Base-by-base conservation (phyloP, 2,888 invertebrate species). In the Iselma pallidipennis region DNA sequence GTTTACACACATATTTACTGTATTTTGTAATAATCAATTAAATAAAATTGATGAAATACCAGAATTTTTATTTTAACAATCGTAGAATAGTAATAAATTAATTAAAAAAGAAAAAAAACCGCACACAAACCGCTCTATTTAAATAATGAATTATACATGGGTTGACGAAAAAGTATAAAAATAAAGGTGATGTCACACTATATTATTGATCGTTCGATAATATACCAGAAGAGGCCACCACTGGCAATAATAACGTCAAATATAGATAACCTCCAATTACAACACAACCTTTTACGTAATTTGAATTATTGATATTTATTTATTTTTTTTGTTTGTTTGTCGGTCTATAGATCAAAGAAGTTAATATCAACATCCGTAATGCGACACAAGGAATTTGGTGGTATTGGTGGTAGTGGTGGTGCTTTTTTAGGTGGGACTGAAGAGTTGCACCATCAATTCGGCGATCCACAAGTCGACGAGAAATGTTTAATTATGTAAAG, bases 401-500 rank as follows among this genome's bases (percentile, higher is more conserved):
- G 45, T 21, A 1, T 16, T 16, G 37, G 37, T 16, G 16, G 14
- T 37, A 7, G 82, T 42, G 81, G 79, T 28, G 79, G 77, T 33
- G 78, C 37, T 76, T 74, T 65, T 63, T 78, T 25, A 80, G 81
- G 55, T 23, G 80, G 81, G 54, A 74, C 81, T 6, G 85, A 85
- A 73, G 85, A 85, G 55, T 80, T 85, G 56, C 84, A 85, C 69
- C 84, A 85, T 69, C 85, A 85, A 60, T 83, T 83, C 74, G 85
- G 82, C 1, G 82, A 82, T 62, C 82, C 82, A 1, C 81, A 81
- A 69, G 84, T 84, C 45, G 85, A 85, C 66, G 87, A 87, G 64
- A 84, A 85, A 67, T 87, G 87, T 80, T 77, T 82, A 68, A 78
- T 87, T 66, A 87, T 87, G 87, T 87, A 79, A 4, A 10, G 6